A percentile compares a stretch with the other conserved stretches of the same genome.
Evolutionary conservation across 2,888 invertebrate species (phyloP).

Genomic region (Entomobrya proxima): DNA sequence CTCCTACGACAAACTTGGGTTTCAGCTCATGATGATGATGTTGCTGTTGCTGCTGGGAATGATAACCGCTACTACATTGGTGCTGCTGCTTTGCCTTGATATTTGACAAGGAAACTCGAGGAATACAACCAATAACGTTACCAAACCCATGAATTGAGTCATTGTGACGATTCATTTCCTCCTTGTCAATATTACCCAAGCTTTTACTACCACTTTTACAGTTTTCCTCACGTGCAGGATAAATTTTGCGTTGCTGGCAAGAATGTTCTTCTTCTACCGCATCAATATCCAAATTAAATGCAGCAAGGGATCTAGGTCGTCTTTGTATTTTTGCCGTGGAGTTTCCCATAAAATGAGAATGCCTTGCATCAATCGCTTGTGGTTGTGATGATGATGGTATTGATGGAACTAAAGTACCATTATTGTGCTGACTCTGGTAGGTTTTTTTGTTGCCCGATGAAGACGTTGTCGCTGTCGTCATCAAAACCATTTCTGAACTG

Average conservation of each 20-base stretch:
- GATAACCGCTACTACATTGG: background rate
- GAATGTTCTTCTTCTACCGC: conserved; percentile 20
- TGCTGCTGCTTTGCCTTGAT: background rate
- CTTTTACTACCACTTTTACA: background rate
- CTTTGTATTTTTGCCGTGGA: background rate
- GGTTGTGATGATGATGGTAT: too few relatives aligned
- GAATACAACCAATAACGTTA: conserved; percentile 58
- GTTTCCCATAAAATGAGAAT: background rate
- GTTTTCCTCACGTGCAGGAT: background rate
- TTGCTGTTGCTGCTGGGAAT: background rate
- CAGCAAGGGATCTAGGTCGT: conserved; percentile 47
- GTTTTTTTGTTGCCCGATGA: background rate
- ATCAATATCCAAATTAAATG: conserved; percentile 53
- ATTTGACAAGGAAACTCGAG: conserved; percentile 53
- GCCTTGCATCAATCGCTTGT: background rate
- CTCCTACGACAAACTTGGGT: conserved; percentile 31
- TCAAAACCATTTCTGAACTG: conserved; percentile 14
- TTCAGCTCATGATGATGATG: background rate
- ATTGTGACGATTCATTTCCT: background rate
- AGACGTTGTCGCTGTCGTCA: background rate
- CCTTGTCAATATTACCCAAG: conserved; percentile 22
- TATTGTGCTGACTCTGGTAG: background rate
- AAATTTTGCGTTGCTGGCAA: background rate
- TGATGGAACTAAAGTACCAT: background rate
- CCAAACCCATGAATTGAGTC: conserved; percentile 48